Evolutionary conservation across 2,888 invertebrate genomes (phyloP).

Genomic region (Atethmia centrago): DNA sequence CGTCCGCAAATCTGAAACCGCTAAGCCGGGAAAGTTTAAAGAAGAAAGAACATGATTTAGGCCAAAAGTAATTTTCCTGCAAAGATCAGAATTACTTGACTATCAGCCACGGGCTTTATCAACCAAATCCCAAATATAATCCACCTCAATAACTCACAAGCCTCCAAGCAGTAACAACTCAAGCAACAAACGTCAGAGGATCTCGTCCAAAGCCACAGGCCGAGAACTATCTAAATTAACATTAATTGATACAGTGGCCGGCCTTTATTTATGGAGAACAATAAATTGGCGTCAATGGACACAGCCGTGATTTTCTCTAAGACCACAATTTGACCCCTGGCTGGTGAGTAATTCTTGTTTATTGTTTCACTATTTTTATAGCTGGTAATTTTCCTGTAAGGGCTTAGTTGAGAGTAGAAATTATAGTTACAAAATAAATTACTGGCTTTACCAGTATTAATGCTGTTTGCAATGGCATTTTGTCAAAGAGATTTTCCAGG

Average conservation of each 20-base stretch:
- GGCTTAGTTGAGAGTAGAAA: conserved; percentile 18
- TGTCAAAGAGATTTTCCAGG: too few species aligned
- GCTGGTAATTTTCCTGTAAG: conserved; percentile 22
- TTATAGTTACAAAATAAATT: neutral
- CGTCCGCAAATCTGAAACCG: neutral
- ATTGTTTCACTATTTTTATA: conserved; percentile 50
- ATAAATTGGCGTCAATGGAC: conserved; percentile 71
- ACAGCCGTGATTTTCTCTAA: conserved; percentile 72
- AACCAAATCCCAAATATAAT: conserved; percentile 1
- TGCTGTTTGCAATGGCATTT: too few species aligned
- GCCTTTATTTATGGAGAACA: conserved; percentile 66
- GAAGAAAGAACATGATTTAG: neutral
- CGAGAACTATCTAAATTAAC: conserved; percentile 65
- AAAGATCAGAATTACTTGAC: neutral
- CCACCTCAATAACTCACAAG: conserved; percentile 11
- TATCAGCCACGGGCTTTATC: neutral
- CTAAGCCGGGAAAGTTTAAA: neutral
- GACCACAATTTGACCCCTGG: conserved; percentile 75
- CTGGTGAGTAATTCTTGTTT: conserved; percentile 58
- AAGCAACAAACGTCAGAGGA: conserved; percentile 34
- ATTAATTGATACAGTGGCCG: conserved; percentile 74
- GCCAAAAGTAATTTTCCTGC: neutral
- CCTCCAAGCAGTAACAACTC: conserved; percentile 9
- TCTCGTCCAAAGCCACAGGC: conserved; percentile 38
- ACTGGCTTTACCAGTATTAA: neutral